Percentiles rank a stretch among this genome's conserved stretches.
These are phyloP conservation scores for Automeris io DNA, from an alignment of 2,888 invertebrate genomes.

Conservation along the genomic window DNA sequence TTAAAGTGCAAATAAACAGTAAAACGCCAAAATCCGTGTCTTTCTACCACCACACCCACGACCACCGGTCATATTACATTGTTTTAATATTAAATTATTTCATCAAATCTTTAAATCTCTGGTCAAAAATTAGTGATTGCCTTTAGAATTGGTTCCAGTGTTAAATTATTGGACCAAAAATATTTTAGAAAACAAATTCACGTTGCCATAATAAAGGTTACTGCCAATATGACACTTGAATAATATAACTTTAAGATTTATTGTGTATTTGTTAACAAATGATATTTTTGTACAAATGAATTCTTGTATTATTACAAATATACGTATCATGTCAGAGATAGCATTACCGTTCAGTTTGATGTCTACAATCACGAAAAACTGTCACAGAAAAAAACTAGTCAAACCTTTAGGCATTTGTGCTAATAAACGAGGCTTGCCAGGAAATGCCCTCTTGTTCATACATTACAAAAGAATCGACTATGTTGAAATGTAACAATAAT, in stretches of 20 bases:
- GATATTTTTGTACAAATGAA: conserved; percentile 57
- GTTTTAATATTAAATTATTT: not conserved
- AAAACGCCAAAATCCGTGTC: too few species aligned
- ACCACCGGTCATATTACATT: too few species aligned
- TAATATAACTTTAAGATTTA: conserved; percentile 35
- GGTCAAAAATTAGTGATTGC: conserved; percentile 1
- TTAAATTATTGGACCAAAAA: conserved; percentile 71
- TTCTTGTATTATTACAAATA: conserved; percentile 28
- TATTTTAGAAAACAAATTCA: conserved; percentile 70
- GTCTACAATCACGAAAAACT: conserved; percentile 21
- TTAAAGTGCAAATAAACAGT: too few species aligned
- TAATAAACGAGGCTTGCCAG: conserved; percentile 18
- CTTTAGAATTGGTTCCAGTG: conserved; percentile 24
- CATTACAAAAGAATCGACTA: too few species aligned
- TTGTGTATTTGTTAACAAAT: conserved; percentile 31
- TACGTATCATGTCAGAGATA: conserved; percentile 23
- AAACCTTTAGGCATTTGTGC: conserved; percentile 39
- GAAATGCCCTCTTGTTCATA: too few species aligned
- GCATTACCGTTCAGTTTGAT: conserved; percentile 24
- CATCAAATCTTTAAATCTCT: not conserved
- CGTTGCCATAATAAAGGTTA: conserved; percentile 71
- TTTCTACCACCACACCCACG: too few species aligned
- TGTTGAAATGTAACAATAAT: too few species aligned
- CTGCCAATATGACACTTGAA: conserved; percentile 71
- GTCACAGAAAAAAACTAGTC: conserved; percentile 41